Evolutionary conservation across 1,140 invertebrate species (phyloP).

Genomic region (Zaprionus vittiger): DNA sequence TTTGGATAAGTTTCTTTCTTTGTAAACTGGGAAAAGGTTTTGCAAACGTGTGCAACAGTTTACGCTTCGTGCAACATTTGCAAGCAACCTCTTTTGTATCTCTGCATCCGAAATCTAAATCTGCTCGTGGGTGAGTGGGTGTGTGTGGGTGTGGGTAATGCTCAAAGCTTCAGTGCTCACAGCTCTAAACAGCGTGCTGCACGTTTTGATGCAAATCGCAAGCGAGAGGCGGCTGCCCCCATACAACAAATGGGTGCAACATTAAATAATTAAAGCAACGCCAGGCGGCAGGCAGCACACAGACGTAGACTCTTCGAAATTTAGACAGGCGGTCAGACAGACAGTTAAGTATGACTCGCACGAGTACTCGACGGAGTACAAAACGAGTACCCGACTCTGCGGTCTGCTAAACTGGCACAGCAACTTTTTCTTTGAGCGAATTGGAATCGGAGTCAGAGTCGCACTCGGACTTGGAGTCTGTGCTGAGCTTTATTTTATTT

Average conservation of each 20-base stretch:
- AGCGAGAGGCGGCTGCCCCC: slow-evolving; percentile 57
- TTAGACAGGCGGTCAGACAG: slow-evolving; percentile 29
- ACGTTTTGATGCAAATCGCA: slow-evolving; percentile 69
- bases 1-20: neutral
- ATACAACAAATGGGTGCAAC: slow-evolving; percentile 72
- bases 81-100: slow-evolving; percentile 12
- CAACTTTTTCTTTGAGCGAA: slow-evolving; percentile 75
- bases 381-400: slow-evolving; percentile 24
- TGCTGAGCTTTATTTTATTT: slow-evolving; percentile 51
- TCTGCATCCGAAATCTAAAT: slow-evolving; percentile 23
- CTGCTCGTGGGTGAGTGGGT: slow-evolving; percentile 24
- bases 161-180: slow-evolving; percentile 56
- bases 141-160: slow-evolving; percentile 28
- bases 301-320: neutral
- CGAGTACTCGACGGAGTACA: slow-evolving; percentile 29
- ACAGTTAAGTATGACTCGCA: slow-evolving; percentile 46
- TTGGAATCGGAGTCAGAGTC: slow-evolving; percentile 7
- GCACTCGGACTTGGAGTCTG: slow-evolving; percentile 13
- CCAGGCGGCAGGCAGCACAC: slow-evolving; percentile 22
- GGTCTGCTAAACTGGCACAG: slow-evolving; percentile 70
- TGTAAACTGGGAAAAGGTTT: slow-evolving; percentile 12
- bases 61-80: slow-evolving; percentile 39
- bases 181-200: slow-evolving; percentile 51
- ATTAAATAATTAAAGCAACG: slow-evolving; percentile 80
- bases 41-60: slow-evolving; percentile 34